These are phyloP conservation scores for Muscicapa adusta DNA, from an alignment of 2,113 vertebrate species.

Conservation along the genomic window DNA sequence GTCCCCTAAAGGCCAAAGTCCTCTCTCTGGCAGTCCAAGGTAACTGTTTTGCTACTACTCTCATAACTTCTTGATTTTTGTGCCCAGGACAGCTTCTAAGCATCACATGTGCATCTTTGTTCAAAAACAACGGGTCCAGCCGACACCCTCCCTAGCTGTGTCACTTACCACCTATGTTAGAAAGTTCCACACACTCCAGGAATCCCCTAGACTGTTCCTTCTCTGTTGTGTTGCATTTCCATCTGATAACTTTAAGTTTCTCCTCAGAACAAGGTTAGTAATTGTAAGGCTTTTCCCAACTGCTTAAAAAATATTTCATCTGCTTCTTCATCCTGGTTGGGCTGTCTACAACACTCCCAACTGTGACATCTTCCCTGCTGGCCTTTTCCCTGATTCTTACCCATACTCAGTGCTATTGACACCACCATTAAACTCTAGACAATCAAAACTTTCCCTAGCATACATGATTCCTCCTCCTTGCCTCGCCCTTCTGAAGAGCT, in stretches of 20 bases:
- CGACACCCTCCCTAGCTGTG: background rate
- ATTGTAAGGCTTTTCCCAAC: background rate
- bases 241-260: background rate
- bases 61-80: background rate
- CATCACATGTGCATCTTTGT: background rate
- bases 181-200: background rate
- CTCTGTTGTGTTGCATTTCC: background rate
- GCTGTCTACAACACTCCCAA: background rate
- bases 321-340: background rate
- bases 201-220: background rate
- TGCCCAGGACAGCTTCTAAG: fast-evolving
- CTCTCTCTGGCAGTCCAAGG: background rate
- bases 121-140: background rate
- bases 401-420: background rate
- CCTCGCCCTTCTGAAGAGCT: background rate
- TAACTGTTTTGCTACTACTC: background rate
- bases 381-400: background rate
- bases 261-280: background rate
- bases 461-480: background rate
- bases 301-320: background rate
- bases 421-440: background rate
- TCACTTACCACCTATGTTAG: background rate
- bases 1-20: background rate
- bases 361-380: background rate
- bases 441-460: background rate